phyloP scores from a whole-genome alignment of 2,113 vertebrate genomes.

The Abramis brama region DNA sequence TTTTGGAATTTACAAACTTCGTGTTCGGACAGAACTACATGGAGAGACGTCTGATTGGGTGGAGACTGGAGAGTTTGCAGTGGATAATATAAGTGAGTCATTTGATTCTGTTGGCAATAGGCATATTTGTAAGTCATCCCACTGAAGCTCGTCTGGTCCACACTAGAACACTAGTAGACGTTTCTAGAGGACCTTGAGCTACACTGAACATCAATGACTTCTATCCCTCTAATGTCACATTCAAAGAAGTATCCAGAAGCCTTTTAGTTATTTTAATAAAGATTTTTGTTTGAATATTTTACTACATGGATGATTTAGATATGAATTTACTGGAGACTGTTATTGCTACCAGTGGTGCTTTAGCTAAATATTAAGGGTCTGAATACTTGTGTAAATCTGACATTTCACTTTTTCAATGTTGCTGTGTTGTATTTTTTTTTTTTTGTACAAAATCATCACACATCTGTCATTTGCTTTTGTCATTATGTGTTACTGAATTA shows the following conservation, averaged over 20 bases:
- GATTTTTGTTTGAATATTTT: too few species aligned
- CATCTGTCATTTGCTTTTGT: too few species aligned
- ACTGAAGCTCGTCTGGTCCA: background rate
- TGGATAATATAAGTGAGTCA: conserved; percentile 69
- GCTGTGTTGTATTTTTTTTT: too few species aligned
- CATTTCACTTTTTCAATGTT: background rate
- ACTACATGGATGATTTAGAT: too few species aligned
- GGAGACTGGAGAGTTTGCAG: background rate
- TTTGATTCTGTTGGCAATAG: background rate
- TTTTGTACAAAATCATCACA: too few species aligned
- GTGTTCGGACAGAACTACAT: conserved; percentile 54
- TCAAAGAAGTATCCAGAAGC: too few species aligned
- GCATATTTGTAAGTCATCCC: background rate
- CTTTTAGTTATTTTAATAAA: too few species aligned
- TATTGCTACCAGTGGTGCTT: background rate
- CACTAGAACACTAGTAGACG: background rate
- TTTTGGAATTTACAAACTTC: conserved; percentile 55
- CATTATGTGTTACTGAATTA: too few species aligned
- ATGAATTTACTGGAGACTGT: too few species aligned
- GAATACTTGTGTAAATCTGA: background rate
- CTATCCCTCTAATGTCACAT: background rate
- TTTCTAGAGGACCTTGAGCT: background rate
- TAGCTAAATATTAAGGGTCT: background rate
- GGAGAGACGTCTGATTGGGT: conserved; percentile 64
- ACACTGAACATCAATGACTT: background rate